Base-by-base conservation (phyloP, 2,888 invertebrate species). In the Blera fallax region DNA sequence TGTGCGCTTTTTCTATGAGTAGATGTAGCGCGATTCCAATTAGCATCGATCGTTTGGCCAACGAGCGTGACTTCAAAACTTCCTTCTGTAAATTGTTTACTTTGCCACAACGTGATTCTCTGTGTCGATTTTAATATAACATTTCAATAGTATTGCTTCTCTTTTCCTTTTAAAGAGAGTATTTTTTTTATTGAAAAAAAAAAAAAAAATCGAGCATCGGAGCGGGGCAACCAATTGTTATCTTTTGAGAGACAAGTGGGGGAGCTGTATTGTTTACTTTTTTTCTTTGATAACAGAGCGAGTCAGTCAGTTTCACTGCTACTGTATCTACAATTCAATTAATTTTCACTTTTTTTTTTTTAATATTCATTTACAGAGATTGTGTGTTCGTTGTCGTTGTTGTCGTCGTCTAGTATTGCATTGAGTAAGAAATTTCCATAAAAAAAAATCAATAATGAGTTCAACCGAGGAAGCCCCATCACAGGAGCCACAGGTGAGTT, bases 401-500 rank as follows among this genome's bases (percentile, higher is more conserved):
- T 24, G 16, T 21, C 14, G 7, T 14, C 1, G 21, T 32, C 50
- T 43, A 52, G 58, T 24, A 48, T 67, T 77, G 21, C 72, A 72
- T 70, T 73, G n/a, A 32, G 32, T 56, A 43, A 73, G 21, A 40
- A 34, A 32, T 14, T 60, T 6, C 16, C 37, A 10, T 62, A n/a
- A 18, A 69, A 18, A 69, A 62, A 8, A 62, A 74, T 40, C 27
- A 32, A 72, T 37, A n/a, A 84, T 84, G 84, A 84, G 84, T 74
- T 74, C 84, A 37, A 45, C 64, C 27, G 84, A 84, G 34, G 84
- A 84, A 80, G 74, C 50, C 45, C 56, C 78, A 70, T 2, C 73
- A 21, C 80, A 84, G 56, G 84, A 84, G 56, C 43, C 69, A 80
- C 84, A 84, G 84, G 84, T 84, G 50, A 84, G 84, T 80, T 29